Conservation (phyloP, 2,113 vertebrate genomes). For the Caracal caracal region DNA sequence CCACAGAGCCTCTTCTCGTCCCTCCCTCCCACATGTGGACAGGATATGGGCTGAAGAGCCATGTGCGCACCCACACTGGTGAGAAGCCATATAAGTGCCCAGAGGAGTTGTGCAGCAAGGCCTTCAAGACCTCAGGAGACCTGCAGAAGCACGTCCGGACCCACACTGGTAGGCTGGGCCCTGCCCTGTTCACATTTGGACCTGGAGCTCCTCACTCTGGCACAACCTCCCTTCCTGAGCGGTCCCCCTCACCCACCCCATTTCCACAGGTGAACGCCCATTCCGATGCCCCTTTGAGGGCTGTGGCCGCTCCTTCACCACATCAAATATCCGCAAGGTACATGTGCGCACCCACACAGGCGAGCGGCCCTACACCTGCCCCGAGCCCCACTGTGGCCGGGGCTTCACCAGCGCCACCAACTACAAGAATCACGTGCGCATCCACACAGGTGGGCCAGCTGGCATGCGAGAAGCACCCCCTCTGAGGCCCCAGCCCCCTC, state of each 20-base stretch:
- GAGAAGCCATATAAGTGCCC: conserved; percentile 92
- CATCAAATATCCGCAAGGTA: conserved; percentile 91
- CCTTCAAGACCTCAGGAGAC: conserved; percentile 92
- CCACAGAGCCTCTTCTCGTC: background rate
- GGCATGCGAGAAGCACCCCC: background rate
- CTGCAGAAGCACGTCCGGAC: conserved; percentile 91
- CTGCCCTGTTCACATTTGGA: rapidly evolving
- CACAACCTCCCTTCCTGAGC: background rate
- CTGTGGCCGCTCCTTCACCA: conserved; percentile 91
- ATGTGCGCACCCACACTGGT: conserved; percentile 89
- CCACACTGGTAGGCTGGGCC: conserved; percentile 86
- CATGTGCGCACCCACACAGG: conserved; percentile 91
- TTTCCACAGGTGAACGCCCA: conserved; percentile 88
- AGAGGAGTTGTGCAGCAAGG: conserved; percentile 90
- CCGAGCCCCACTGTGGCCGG: conserved; percentile 87
- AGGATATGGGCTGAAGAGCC: conserved; percentile 91
- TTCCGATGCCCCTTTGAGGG: conserved; percentile 90
- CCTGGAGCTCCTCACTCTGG: background rate
- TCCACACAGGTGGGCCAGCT: conserved; percentile 89
- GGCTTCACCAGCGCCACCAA: conserved; percentile 92
- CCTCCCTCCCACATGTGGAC: background rate
- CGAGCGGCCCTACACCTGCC: conserved; percentile 89
- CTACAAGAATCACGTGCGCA: conserved; percentile 93
- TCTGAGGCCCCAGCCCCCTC: background rate
- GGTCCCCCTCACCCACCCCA: background rate